Conservation (phyloP, 2,113 vertebrate species). For the Chaetura pelagica region DNA sequence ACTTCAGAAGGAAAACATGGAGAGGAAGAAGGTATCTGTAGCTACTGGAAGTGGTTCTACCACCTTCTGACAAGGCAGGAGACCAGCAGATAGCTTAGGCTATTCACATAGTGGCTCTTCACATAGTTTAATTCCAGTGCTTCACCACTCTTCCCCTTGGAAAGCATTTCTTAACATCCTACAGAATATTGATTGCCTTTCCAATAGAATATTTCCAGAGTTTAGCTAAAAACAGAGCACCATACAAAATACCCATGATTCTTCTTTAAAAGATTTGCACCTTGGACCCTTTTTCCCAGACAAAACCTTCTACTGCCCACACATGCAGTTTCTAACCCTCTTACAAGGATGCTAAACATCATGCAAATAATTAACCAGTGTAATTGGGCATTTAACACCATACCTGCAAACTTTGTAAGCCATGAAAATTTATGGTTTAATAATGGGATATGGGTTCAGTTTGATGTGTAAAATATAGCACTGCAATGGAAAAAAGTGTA, state of each 20-base stretch:
- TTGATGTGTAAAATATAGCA: constrained; percentile 46
- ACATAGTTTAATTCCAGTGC: neutral
- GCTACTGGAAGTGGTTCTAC: neutral
- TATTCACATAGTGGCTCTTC: constrained; percentile 8
- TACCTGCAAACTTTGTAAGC: constrained; percentile 48
- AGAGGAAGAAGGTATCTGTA: neutral
- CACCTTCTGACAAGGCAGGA: neutral
- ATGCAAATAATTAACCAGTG: constrained; percentile 57
- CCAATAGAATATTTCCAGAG: neutral
- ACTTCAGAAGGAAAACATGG: neutral
- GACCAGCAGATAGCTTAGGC: neutral
- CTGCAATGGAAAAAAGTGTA: constrained; percentile 26
- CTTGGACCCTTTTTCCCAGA: neutral
- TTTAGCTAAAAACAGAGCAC: neutral
- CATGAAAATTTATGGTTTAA: constrained; percentile 58
- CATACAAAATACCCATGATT: neutral
- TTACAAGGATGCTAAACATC: constrained; percentile 13
- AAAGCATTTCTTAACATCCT: neutral
- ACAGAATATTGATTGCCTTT: neutral
- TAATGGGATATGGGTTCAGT: neutral
- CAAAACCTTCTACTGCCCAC: neutral
- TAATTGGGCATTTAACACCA: constrained; percentile 54
- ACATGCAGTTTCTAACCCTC: neutral
- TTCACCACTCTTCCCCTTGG: neutral
- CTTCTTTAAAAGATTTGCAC: neutral